A percentile compares a stretch with the other conserved stretches of the same genome.
Evolutionary conservation across 1,140 invertebrate genomes (phyloP).

Genomic region (Drosophila yakuba): DNA sequence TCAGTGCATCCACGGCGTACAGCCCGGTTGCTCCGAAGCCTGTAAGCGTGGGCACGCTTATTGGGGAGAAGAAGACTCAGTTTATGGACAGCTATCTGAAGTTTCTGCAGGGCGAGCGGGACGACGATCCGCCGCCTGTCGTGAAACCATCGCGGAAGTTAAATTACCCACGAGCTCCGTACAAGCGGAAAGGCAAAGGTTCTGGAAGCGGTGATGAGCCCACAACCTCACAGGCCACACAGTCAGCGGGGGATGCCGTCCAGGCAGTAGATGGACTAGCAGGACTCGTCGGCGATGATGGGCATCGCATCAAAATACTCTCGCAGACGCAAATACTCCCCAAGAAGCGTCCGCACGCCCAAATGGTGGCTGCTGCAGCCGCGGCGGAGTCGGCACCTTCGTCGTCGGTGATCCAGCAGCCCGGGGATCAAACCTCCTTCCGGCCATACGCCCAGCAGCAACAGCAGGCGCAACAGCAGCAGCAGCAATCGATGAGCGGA

Average conservation of each 20-base stretch:
- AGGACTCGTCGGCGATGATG: slow-evolving; percentile 73
- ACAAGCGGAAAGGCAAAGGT: slow-evolving; percentile 62
- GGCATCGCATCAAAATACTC: slow-evolving; percentile 83
- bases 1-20: slow-evolving; percentile 21
- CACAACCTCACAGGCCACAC: slow-evolving; percentile 58
- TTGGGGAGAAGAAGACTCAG: slow-evolving; percentile 87
- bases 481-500: slow-evolving; percentile 48
- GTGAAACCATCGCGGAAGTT: slow-evolving; percentile 79
- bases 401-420: slow-evolving; percentile 77
- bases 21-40: slow-evolving; percentile 84
- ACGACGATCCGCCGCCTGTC: slow-evolving; percentile 90
- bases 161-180: slow-evolving; percentile 73
- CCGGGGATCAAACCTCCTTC: slow-evolving; percentile 78
- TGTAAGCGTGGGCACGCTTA: slow-evolving; percentile 86
- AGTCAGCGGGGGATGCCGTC: slow-evolving; percentile 37
- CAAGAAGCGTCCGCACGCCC: slow-evolving; percentile 80
- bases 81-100: slow-evolving; percentile 94
- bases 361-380: slow-evolving; percentile 78
- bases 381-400: slow-evolving; percentile 68
- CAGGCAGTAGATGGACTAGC: slow-evolving; percentile 37
- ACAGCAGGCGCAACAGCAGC: slow-evolving; percentile 66
- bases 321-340: slow-evolving; percentile 84
- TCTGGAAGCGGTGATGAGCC: slow-evolving; percentile 54
- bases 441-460: slow-evolving; percentile 77
- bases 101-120: slow-evolving; percentile 92